Evolutionary conservation across 2,113 vertebrate genomes (phyloP), one percentile per base, ranked within the genome.

Genomic region (Prietella phreatophila): DNA sequence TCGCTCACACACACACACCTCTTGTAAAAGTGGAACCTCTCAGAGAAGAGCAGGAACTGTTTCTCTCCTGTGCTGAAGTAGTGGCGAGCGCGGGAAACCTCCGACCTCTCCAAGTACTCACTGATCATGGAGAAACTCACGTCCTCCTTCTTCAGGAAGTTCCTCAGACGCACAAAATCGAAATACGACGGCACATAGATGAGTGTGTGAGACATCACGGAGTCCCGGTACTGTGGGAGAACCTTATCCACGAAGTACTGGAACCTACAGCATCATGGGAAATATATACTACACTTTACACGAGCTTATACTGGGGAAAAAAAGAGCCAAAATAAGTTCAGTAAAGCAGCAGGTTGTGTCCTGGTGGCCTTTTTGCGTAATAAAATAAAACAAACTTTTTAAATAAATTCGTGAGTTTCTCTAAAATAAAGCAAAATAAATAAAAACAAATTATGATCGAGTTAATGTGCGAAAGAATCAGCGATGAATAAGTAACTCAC

Each of bases 21-120:
- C 93, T 99, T 99, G 91, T 99, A 99, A 89, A 99, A 99, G 93
- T 99, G 97, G 94, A 99, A 99, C 55, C 98, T 97, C 91, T 99
- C 98, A 0, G 97, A 99, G 92, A 98, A 96, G 36, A 99, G 93
- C 30, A 99, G 90, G 79, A 99, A 98, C 89, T 97, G 97, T 85
- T 94, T 97, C 53, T 97, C 95, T 76, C 98, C 98, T 75, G 94
- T 96, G 86, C 96, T 95, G 83, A 99, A 99, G 92, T 95, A 96
- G 50, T 97, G 96, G 3, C 98, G 93, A 1, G 97, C 96, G 78
- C 96, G 95, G 88, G 96, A 97, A 89, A 99, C 92, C 0, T 92
- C 95, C 0, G 96, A 94, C 85, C 93, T 96, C 67, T 93, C 95
- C 0, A 96, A 96, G 91, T 99, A 99, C 90, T 99, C 98, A 91